Evolutionary conservation across 2,797 vertebrate genomes (phyloP), one percentile per base, ranked within the genome.

Genomic region (Oryzias dopingdopingensis): DNA sequence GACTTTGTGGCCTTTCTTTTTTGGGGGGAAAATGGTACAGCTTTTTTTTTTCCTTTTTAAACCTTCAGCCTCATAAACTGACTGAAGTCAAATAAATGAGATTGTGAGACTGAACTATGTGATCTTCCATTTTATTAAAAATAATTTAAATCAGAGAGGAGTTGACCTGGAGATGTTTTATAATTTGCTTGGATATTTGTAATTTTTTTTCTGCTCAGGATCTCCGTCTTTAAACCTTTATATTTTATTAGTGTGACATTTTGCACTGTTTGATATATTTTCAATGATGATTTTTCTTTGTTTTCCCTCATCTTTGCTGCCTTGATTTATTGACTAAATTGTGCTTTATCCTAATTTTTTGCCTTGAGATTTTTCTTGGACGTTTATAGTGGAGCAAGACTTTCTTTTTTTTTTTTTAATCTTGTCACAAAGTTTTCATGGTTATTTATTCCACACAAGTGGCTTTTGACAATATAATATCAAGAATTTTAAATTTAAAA

Each of bases 191-290:
- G 68, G 79, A 32, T 32, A 79, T 83, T 72, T 82, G 56, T 86
- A 88, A 62, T 69, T 56, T 49, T 85, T 85, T 75, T 82, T 85
- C 32, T 81, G 79, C 90, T 93, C 91, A 92, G 91, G 91, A 90
- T 90, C 65, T 89, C 56, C 79, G 60, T 79, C 88, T 83, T 87
- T 82, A 74, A 76, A 74, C 82, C 56, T 55, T 79, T 58, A 73
- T 84, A 72, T 90, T 87, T 88, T 86, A 82, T 84, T 87, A 81
- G 90, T 91, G 89, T 88, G 82, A 86, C 80, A 79, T 88, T 90
- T 92, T 93, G 91, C 90, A 92, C 89, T 91, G 87, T 86, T 81
- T 91, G 65, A 41, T 90, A 84, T 88, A 80, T 77, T 88, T 88
- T 88, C 51, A 70, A 82, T 10, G 8, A 32, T 32, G 32, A 67